Conservation (phyloP, 2,888 invertebrate genomes). For the Apeira syringaria region DNA sequence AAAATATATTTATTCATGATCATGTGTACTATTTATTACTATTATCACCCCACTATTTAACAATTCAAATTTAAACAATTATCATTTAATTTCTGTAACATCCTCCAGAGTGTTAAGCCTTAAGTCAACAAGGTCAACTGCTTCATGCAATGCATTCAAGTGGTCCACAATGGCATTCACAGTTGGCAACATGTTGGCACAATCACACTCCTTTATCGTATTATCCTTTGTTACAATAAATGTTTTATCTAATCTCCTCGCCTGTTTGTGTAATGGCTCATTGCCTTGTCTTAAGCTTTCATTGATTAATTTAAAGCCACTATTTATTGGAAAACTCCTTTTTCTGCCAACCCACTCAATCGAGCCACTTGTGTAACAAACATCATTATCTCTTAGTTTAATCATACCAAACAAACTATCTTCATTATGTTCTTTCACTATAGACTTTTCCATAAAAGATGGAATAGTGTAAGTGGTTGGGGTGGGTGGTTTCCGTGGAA, state of each 20-base stretch:
- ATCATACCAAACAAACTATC: constrained; percentile 71
- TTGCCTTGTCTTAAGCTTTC: constrained; percentile 37
- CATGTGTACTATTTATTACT: too few relatives aligned
- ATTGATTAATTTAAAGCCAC: constrained; percentile 69
- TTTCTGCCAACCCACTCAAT: constrained; percentile 78
- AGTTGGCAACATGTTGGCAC: constrained; percentile 72
- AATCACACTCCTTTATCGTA: constrained; percentile 61
- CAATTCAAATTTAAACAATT: not conserved
- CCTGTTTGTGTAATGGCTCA: constrained; percentile 52
- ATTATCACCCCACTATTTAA: too few relatives aligned
- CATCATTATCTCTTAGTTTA: constrained; percentile 68
- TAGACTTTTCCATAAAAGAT: constrained; percentile 43
- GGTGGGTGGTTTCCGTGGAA: constrained; percentile 64
- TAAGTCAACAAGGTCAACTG: constrained; percentile 80
- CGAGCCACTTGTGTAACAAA: constrained; percentile 75
- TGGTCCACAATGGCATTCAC: constrained; percentile 82
- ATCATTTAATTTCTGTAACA: constrained; percentile 40
- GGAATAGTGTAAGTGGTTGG: constrained; percentile 64
- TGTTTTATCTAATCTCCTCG: constrained; percentile 47
- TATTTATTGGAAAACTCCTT: constrained; percentile 67
- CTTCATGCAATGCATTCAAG: constrained; percentile 81
- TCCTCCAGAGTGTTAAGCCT: constrained; percentile 80
- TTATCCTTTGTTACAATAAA: constrained; percentile 38
- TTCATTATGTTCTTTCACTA: constrained; percentile 34
- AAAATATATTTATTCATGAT: constrained; percentile 4